phyloP scores from a whole-genome alignment of 2,113 vertebrate species.

The Lontra canadensis region DNA sequence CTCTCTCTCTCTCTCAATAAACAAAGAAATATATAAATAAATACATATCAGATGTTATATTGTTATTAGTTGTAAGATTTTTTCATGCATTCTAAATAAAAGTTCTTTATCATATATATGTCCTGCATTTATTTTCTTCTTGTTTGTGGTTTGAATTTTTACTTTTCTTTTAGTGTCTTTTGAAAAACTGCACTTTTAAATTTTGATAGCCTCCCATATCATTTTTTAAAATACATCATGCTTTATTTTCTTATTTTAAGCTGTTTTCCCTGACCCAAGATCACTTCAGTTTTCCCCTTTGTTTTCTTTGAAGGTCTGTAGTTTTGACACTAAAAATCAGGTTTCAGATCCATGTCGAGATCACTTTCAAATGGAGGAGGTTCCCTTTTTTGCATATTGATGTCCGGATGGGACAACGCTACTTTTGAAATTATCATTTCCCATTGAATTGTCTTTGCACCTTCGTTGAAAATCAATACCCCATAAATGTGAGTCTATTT shows the following conservation, averaged over 20 bases:
- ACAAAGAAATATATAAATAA: too few relatives aligned
- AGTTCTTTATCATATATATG: background rate
- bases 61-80: background rate
- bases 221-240: background rate
- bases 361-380: background rate
- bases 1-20: too few relatives aligned
- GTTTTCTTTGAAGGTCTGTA: background rate
- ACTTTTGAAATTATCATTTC: background rate
- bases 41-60: background rate
- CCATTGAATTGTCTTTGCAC: background rate
- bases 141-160: background rate
- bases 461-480: background rate
- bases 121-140: background rate
- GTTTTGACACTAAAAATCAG: background rate
- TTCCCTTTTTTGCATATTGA: background rate
- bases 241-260: conserved; percentile 12
- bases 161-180: background rate
- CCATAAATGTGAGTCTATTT: background rate
- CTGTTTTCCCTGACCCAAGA: background rate
- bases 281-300: background rate
- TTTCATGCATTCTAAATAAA: background rate
- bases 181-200: background rate
- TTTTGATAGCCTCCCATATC: background rate
- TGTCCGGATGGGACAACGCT: background rate
- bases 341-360: background rate